Percentiles rank a stretch among this genome's conserved stretches.
Evolutionary conservation across 2,888 invertebrate genomes (phyloP).

Genomic region (Platycnemis pennipes): DNA sequence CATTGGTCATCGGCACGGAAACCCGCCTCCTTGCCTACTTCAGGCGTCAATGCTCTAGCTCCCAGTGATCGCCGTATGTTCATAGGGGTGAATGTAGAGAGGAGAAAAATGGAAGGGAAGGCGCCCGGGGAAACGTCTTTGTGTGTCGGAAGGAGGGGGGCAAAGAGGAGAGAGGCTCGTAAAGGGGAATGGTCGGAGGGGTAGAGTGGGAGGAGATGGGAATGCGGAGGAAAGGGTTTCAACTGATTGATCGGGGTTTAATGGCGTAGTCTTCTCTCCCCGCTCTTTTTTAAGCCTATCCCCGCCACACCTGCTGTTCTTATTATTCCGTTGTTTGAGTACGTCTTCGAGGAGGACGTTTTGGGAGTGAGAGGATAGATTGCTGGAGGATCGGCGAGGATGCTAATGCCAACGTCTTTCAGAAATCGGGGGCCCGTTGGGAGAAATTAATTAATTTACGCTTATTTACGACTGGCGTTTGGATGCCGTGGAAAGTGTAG

Average conservation of each 20-base stretch:
- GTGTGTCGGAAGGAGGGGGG: not conserved
- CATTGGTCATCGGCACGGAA: too few species aligned
- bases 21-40: too few species aligned
- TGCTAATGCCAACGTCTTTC: slow-evolving; percentile 14
- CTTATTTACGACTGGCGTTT: not conserved
- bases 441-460: not conserved
- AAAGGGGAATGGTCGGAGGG: not conserved
- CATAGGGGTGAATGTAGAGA: not conserved
- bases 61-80: too few species aligned
- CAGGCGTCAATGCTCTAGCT: too few species aligned
- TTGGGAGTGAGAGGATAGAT: not conserved
- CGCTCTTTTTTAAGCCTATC: slow-evolving; percentile 32
- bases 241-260: slow-evolving; percentile 63
- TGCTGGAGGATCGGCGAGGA: not conserved
- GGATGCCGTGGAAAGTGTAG: too few species aligned
- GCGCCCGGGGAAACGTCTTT: not conserved
- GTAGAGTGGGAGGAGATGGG: slow-evolving; percentile 16
- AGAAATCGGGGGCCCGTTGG: not conserved
- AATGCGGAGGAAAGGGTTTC: slow-evolving; percentile 30
- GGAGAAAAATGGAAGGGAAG: not conserved
- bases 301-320: slow-evolving; percentile 49
- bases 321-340: slow-evolving; percentile 24
- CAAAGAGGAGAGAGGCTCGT: not conserved
- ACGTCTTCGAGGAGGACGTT: not conserved
- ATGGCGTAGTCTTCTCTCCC: slow-evolving; percentile 22